Base-by-base conservation (phyloP, 2,888 invertebrate species). In the Andrena chrysosceles region DNA sequence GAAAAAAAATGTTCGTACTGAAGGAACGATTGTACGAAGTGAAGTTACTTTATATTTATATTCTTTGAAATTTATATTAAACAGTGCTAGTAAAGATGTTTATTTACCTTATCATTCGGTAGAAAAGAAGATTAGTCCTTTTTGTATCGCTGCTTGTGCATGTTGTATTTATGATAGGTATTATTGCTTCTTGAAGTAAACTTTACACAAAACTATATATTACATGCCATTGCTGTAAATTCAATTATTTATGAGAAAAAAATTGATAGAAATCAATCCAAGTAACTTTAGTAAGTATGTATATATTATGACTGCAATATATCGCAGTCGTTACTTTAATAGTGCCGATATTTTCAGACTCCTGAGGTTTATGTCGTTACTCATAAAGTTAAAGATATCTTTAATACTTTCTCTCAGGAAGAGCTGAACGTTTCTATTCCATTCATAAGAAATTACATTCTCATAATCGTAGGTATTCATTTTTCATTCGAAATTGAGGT, bases 401-500 rank as follows among this genome's bases (percentile, higher is more conserved):
- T 42, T 29, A 8, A 52, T 60, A 23, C 48, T 33, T 60, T 62
- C 52, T 20, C 54, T 77, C 26, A 77, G 64, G 26, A 67, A 60
- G 26, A 60, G 56, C 33, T 33, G 33, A 20, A 33, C 52, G 7
- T 56, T 29, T 64, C 68, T 70, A 71, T 54, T 81, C 60, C 59
- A 42, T 49, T 60, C 69, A 54, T 60, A 71, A 62, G 52, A 78
- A 59, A 83, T 74, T 71, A 83, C 26, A 29, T 66, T 69, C 49
- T 69, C 62, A 67, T 63, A 76, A 62, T 67, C 56, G 54, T 72
- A 84, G 69, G 71, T 78, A 84, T 81, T 82, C 82, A 73, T 83
- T 73, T 85, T 82, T 75, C 85, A 85, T 74, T 62, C 62, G 54
- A 62, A 72, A 72, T 84, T 81, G 81, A 86, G 85, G 85, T 85